Percentiles rank a stretch among this genome's conserved stretches.
Evolutionary conservation across 2,113 vertebrate species (phyloP).

Genomic region (Perognathus longimembris): DNA sequence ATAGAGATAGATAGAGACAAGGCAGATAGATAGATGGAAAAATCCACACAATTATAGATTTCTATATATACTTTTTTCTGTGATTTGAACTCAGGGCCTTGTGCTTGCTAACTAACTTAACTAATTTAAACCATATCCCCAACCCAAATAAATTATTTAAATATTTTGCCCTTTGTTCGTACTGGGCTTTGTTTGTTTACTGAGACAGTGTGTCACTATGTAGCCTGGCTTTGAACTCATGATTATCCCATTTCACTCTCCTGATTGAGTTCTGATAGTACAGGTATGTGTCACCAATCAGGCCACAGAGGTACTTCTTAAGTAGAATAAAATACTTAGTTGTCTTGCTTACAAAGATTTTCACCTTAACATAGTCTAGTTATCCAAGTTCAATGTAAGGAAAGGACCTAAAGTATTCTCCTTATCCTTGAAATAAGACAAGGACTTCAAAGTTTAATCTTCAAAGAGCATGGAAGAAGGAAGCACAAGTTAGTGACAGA

Average conservation of each 20-base stretch:
- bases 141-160: no score
- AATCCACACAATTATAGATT: no score
- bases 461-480: not conserved
- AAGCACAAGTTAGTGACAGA: not conserved
- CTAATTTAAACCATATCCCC: no score
- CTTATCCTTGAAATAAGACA: not conserved
- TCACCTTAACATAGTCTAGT: not conserved
- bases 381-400: not conserved
- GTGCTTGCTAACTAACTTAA: no score
- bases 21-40: no score
- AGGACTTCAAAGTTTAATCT: not conserved
- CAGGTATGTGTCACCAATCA: not conserved
- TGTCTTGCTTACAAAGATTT: not conserved
- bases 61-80: no score
- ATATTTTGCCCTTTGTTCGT: not conserved
- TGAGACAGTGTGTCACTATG: not conserved
- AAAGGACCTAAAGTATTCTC: not conserved
- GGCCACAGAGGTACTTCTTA: not conserved
- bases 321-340: not conserved
- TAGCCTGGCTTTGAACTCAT: not conserved
- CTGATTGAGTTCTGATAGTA: not conserved
- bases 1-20: no score
- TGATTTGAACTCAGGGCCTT: no score
- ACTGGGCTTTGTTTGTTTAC: not conserved
- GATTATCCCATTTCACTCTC: not conserved